Conservation (phyloP, 2,113 vertebrate genomes). For the Cyphomyrus discorhynchus region DNA sequence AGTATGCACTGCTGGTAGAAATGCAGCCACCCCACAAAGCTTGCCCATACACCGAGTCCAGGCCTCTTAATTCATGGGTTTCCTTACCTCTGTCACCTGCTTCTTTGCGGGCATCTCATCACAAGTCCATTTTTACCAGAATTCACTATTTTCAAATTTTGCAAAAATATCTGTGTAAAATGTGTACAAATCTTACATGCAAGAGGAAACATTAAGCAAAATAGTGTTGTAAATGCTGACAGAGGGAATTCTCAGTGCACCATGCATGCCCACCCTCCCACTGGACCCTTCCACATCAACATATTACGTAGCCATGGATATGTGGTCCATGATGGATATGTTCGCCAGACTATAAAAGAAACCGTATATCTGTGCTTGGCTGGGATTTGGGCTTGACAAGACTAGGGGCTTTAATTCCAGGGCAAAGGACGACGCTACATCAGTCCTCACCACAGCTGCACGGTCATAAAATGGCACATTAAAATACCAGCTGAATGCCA, state of each 20-base stretch:
- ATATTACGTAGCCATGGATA: constrained; percentile 15
- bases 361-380: constrained; percentile 7
- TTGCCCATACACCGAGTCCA: background rate
- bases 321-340: background rate
- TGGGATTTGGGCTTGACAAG: background rate
- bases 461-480: background rate
- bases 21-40: background rate
- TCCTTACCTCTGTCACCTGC: background rate
- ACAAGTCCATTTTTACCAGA: background rate
- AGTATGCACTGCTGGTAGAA: background rate
- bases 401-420: background rate
- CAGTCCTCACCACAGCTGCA: constrained; percentile 1
- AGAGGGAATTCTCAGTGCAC: background rate
- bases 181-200: background rate
- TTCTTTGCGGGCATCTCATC: background rate
- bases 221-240: background rate
- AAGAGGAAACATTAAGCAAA: background rate
- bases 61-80: background rate
- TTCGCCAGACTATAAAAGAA: constrained; percentile 8
- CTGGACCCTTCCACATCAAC: constrained; percentile 14
- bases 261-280: constrained; percentile 7
- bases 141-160: background rate
- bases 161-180: background rate
- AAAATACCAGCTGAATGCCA: background rate
- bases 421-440: background rate